A percentile compares a stretch with the other conserved stretches of the same genome.
These are phyloP conservation scores for Platycnemis pennipes DNA, from an alignment of 2,888 invertebrate genomes.

Conservation along the genomic window DNA sequence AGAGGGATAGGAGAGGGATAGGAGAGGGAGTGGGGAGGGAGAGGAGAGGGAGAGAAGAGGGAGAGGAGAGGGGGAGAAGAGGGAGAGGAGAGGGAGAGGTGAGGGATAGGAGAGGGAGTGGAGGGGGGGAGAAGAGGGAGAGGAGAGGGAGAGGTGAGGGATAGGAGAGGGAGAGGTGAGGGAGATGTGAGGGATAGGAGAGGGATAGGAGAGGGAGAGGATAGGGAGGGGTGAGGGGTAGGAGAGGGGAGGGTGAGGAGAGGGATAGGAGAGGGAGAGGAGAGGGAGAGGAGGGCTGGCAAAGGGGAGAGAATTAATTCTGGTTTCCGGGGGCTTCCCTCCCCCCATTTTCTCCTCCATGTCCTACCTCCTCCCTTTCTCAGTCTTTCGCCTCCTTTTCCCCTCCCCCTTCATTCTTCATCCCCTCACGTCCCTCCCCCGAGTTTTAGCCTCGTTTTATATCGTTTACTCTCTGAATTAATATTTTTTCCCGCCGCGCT, in stretches of 20 bases:
- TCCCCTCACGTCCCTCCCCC: not conserved
- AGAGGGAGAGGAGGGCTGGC: not conserved
- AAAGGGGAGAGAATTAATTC: not conserved
- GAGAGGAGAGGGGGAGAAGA: too few relatives aligned
- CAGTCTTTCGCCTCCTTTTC: too few relatives aligned
- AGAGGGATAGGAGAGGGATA: not conserved
- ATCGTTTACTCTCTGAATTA: not conserved
- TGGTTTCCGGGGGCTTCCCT: not conserved
- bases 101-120: too few relatives aligned
- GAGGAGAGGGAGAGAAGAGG: too few relatives aligned
- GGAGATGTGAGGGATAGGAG: too few relatives aligned
- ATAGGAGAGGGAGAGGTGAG: not conserved
- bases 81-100: too few relatives aligned
- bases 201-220: too few relatives aligned
- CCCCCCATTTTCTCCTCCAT: not conserved
- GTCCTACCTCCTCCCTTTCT: not conserved
- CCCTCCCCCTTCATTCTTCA: not conserved
- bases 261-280: too few relatives aligned
- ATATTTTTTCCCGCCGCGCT: not conserved
- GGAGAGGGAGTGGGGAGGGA: not conserved
- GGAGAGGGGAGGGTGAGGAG: too few relatives aligned
- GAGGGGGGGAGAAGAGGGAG: too few relatives aligned
- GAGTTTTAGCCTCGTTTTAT: not conserved
- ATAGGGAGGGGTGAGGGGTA: too few relatives aligned
- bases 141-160: not conserved